These are phyloP conservation scores for Ephestia elutella DNA, from an alignment of 1,140 invertebrate genomes.

Conservation along the genomic window DNA sequence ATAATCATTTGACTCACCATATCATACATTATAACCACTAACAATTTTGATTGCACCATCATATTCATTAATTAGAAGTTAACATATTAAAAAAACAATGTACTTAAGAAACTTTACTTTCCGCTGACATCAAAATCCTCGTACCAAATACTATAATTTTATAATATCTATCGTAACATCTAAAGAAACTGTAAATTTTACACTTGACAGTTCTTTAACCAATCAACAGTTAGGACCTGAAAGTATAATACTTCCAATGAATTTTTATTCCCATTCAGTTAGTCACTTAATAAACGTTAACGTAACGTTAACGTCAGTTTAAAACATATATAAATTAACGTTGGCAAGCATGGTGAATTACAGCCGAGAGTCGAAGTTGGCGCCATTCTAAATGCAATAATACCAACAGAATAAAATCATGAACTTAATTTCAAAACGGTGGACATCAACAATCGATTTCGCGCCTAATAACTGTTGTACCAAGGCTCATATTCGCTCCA, in stretches of 20 bases:
- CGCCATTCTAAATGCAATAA: conserved; percentile 6
- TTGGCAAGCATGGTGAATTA: conserved; percentile 4
- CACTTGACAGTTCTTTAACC: not conserved
- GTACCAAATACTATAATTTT: conserved; percentile 2
- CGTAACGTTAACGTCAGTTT: no score
- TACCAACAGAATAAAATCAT: conserved; percentile 3
- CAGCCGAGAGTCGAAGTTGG: not conserved
- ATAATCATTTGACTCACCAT: not conserved
- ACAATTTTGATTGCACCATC: conserved; percentile 44
- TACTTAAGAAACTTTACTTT: conserved; percentile 21
- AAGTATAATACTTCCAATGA: not conserved
- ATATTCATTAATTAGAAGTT: conserved; percentile 23
- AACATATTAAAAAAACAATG: conserved; percentile 2
- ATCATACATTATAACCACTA: not conserved
- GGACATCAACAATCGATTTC: conserved; percentile 16
- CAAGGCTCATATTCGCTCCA: conserved; percentile 30
- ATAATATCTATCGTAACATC: not conserved
- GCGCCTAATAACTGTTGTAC: conserved; percentile 42
- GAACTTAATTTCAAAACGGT: conserved; percentile 17
- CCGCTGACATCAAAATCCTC: not conserved
- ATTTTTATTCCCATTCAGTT: not conserved
- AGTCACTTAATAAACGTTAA: not conserved
- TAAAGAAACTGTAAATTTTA: no score
- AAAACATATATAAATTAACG: not conserved
- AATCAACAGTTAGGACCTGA: not conserved